phyloP scores from a whole-genome alignment of 2,888 invertebrate species.

The Lordiphosa andalusiaca region DNA sequence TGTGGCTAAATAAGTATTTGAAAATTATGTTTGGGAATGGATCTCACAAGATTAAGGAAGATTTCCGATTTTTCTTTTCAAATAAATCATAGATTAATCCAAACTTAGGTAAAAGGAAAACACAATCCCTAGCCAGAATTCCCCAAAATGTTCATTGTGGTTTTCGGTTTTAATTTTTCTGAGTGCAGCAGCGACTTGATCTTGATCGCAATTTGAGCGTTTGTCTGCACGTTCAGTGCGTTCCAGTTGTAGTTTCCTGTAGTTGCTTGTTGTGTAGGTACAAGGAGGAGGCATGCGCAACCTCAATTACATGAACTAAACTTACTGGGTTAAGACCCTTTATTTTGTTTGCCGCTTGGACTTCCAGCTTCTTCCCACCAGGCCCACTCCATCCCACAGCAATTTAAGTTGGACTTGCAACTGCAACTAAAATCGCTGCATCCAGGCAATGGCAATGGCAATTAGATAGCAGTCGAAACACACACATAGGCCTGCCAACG shows the following conservation, averaged over 20 bases:
- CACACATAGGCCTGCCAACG: slow-evolving; percentile 25
- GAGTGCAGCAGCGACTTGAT: slow-evolving; percentile 40
- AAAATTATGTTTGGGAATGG: too few relatives aligned
- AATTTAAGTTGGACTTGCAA: slow-evolving; percentile 51
- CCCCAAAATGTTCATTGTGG: too few relatives aligned
- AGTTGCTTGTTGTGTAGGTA: slow-evolving; percentile 39
- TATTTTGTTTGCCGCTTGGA: slow-evolving; percentile 14
- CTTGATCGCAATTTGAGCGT: slow-evolving; percentile 74
- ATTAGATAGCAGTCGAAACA: slow-evolving; percentile 61
- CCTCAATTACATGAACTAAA: slow-evolving; percentile 68
- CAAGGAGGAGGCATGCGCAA: slow-evolving; percentile 50
- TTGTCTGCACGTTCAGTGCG: slow-evolving; percentile 66
- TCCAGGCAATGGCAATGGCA: slow-evolving; percentile 39
- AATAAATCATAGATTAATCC: too few relatives aligned
- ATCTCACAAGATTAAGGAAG: too few relatives aligned
- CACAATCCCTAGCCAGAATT: too few relatives aligned
- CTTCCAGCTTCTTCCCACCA: slow-evolving; percentile 3
- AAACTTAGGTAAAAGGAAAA: too few relatives aligned
- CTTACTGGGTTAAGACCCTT: slow-evolving; percentile 69
- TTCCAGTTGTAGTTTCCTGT: slow-evolving; percentile 59
- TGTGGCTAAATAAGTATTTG: too few relatives aligned
- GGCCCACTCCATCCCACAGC: too few relatives aligned
- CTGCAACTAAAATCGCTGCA: slow-evolving; percentile 43
- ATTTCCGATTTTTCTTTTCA: too few relatives aligned
- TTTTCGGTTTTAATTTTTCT: too few relatives aligned